phyloP scores from a whole-genome alignment of 2,113 vertebrate species.

The Gobiocypris rarus region DNA sequence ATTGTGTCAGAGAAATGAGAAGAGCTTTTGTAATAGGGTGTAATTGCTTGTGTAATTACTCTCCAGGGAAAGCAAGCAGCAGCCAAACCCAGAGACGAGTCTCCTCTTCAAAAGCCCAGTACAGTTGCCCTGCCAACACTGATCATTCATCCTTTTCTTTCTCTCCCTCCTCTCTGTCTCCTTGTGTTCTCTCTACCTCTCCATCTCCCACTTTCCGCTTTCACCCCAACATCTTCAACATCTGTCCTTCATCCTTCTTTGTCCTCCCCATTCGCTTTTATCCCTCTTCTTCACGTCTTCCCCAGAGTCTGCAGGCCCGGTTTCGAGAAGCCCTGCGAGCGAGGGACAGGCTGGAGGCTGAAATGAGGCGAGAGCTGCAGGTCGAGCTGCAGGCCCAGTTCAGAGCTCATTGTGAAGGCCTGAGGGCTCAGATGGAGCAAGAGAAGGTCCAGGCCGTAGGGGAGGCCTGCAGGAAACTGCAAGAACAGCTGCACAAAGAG shows the following conservation, averaged over 20 bases:
- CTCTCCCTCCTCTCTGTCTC: slow-evolving; percentile 36
- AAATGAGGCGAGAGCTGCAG: slow-evolving; percentile 49
- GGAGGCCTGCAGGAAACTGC: slow-evolving; percentile 43
- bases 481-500: slow-evolving; percentile 45
- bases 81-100: slow-evolving; percentile 53
- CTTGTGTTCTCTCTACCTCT: slow-evolving; percentile 34
- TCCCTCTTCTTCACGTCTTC: background rate
- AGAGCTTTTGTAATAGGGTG: slow-evolving; percentile 59
- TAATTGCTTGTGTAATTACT: slow-evolving; percentile 75
- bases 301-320: slow-evolving; percentile 51
- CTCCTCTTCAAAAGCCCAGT: slow-evolving; percentile 53
- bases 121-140: slow-evolving; percentile 52
- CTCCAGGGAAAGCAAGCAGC: slow-evolving; percentile 65
- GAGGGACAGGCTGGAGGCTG: slow-evolving; percentile 53
- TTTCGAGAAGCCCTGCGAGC: slow-evolving; percentile 57
- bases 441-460: slow-evolving; percentile 45
- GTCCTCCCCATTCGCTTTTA: slow-evolving; percentile 35
- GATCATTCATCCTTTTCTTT: slow-evolving; percentile 51
- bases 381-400: slow-evolving; percentile 50
- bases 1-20: slow-evolving; percentile 62
- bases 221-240: slow-evolving; percentile 8
- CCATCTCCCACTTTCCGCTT: slow-evolving; percentile 38
- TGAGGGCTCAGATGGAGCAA: slow-evolving; percentile 53
- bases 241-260: slow-evolving; percentile 36
- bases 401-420: slow-evolving; percentile 50